A percentile compares a stretch with the other conserved stretches of the same genome.
Conservation (phyloP, 2,888 invertebrate genomes). For the Meiosimyza decipiens region DNA sequence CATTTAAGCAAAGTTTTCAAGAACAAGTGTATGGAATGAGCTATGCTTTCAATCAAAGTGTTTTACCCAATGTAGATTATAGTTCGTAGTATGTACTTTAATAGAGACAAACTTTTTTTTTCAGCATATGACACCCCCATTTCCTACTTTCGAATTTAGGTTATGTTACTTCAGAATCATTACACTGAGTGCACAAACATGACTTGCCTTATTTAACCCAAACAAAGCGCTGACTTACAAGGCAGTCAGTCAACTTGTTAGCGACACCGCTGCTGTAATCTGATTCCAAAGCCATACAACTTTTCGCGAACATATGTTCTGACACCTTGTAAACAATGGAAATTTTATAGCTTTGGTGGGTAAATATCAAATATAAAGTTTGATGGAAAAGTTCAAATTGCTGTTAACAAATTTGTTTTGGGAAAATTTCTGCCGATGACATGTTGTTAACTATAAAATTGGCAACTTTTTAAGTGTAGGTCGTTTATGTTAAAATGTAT, state of each 20-base stretch:
- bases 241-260: conserved; percentile 13
- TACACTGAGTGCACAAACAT: conserved; percentile 26
- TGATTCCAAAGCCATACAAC: neutral
- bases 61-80: too few relatives aligned
- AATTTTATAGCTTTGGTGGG: neutral
- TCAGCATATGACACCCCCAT: conserved; percentile 3
- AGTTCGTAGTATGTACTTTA: too few relatives aligned
- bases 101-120: neutral
- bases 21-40: neutral
- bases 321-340: conserved; percentile 25
- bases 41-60: too few relatives aligned
- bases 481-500: too few relatives aligned
- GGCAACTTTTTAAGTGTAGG: too few relatives aligned
- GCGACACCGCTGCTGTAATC: neutral
- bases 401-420: too few relatives aligned
- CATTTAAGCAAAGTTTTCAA: neutral
- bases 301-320: neutral
- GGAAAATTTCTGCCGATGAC: too few relatives aligned
- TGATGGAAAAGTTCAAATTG: too few relatives aligned
- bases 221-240: neutral
- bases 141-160: neutral
- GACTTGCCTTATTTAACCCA: conserved; percentile 21
- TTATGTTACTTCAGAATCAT: conserved; percentile 10
- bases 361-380: too few relatives aligned
- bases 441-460: too few relatives aligned